phyloP scores from a whole-genome alignment of 2,888 invertebrate genomes.

The Drosophila setosimentum region DNA sequence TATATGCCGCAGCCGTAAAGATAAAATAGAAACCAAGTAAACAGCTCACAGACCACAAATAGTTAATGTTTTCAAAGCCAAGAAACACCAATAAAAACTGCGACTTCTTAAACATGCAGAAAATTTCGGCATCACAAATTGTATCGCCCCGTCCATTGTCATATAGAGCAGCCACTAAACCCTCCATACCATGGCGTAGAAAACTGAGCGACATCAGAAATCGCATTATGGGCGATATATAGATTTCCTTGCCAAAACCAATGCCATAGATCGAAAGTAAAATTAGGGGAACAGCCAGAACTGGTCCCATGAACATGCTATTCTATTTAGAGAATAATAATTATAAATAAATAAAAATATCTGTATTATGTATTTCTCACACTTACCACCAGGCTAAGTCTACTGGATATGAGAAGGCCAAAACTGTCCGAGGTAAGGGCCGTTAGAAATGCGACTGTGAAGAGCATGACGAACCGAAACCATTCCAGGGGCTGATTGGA shows the following conservation, averaged over 20 bases:
- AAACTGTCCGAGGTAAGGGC: slow-evolving; percentile 92
- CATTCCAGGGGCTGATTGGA: slow-evolving; percentile 92
- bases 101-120: slow-evolving; percentile 91
- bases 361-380: background rate
- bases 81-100: slow-evolving; percentile 90
- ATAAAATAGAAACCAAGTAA: slow-evolving; percentile 90
- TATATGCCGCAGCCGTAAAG: slow-evolving; percentile 89
- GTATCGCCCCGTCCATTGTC: slow-evolving; percentile 90
- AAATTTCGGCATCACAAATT: slow-evolving; percentile 89
- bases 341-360: background rate
- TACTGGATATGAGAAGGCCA: slow-evolving; percentile 90
- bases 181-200: slow-evolving; percentile 93
- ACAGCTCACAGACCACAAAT: slow-evolving; percentile 89
- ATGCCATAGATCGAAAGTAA: slow-evolving; percentile 94
- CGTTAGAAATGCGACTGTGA: slow-evolving; percentile 89
- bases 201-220: slow-evolving; percentile 93
- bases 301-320: slow-evolving; percentile 95
- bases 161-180: slow-evolving; percentile 92
- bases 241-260: slow-evolving; percentile 91
- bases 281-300: slow-evolving; percentile 94
- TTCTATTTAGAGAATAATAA: slow-evolving; percentile 87
- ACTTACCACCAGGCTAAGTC: slow-evolving; percentile 91
- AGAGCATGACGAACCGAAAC: slow-evolving; percentile 89
- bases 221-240: slow-evolving; percentile 90
- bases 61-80: slow-evolving; percentile 90